These are phyloP conservation scores for Myrmecophaga tridactyla DNA, from an alignment of 2,113 vertebrate genomes.

Conservation along the genomic window DNA sequence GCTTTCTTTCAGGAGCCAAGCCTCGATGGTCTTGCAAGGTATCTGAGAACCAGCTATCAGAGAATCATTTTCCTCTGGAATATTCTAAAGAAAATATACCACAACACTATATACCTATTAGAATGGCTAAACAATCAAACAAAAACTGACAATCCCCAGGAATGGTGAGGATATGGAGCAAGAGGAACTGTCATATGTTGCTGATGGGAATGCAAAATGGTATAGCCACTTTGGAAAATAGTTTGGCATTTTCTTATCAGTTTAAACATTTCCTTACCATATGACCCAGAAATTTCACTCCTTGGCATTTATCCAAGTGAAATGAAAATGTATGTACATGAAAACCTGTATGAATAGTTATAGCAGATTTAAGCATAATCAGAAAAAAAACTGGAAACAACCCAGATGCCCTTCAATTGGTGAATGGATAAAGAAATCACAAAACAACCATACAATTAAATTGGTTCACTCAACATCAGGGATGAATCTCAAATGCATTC, in stretches of 20 bases:
- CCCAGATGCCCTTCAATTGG: neutral
- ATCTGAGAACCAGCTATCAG: neutral
- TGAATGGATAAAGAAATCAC: neutral
- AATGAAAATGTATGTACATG: neutral
- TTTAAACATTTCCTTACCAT: neutral
- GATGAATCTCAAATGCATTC: neutral
- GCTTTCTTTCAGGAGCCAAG: neutral
- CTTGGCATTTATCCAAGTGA: neutral
- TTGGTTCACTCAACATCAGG: neutral
- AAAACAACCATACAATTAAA: neutral
- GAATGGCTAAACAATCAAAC: neutral
- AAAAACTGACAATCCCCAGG: neutral
- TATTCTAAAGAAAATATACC: neutral
- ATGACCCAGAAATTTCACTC: neutral
- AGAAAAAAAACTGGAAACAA: neutral
- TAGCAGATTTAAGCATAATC: neutral
- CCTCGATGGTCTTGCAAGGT: neutral
- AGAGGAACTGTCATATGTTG: accelerated
- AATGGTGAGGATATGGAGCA: neutral
- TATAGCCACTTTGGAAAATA: neutral
- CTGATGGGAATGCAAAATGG: neutral
- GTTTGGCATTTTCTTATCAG: neutral
- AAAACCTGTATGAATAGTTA: neutral
- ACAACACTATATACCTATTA: too few relatives aligned
- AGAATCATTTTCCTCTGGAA: neutral